These are phyloP conservation scores for Cheilosia scutellata DNA, from an alignment of 2,888 invertebrate species.

Conservation along the genomic window DNA sequence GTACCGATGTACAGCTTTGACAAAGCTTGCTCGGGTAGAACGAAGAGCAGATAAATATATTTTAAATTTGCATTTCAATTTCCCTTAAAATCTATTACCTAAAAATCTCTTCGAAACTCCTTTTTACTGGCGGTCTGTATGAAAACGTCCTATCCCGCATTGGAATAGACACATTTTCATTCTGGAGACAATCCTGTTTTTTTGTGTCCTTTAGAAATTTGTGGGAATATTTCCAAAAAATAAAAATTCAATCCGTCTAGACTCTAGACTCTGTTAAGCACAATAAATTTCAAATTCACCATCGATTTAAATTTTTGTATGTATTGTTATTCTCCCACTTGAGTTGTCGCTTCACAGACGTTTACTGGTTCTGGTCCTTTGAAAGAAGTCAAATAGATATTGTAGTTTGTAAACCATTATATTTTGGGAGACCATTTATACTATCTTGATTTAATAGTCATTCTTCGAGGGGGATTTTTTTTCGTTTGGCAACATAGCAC, in stretches of 20 bases:
- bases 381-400: neutral
- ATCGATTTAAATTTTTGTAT: neutral
- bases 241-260: slow-evolving; percentile 25
- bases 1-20: too few species aligned
- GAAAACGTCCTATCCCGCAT: too few species aligned
- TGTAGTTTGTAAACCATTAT: neutral
- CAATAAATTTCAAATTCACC: slow-evolving; percentile 4
- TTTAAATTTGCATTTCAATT: too few species aligned
- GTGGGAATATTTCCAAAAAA: slow-evolving; percentile 8
- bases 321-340: neutral
- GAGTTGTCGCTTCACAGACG: neutral
- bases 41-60: too few species aligned
- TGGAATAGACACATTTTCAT: neutral
- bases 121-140: too few species aligned
- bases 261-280: neutral
- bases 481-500: too few species aligned
- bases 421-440: neutral
- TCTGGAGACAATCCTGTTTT: neutral
- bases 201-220: neutral
- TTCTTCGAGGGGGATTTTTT: neutral
- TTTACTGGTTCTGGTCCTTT: neutral
- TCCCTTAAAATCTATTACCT: too few species aligned
- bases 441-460: neutral
- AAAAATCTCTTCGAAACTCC: too few species aligned
- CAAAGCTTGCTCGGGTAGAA: too few species aligned